A percentile compares a stretch with the other conserved stretches of the same genome.
These are phyloP conservation scores for Cheirogaleus medius DNA, from an alignment of 2,113 vertebrate species.

Conservation along the genomic window DNA sequence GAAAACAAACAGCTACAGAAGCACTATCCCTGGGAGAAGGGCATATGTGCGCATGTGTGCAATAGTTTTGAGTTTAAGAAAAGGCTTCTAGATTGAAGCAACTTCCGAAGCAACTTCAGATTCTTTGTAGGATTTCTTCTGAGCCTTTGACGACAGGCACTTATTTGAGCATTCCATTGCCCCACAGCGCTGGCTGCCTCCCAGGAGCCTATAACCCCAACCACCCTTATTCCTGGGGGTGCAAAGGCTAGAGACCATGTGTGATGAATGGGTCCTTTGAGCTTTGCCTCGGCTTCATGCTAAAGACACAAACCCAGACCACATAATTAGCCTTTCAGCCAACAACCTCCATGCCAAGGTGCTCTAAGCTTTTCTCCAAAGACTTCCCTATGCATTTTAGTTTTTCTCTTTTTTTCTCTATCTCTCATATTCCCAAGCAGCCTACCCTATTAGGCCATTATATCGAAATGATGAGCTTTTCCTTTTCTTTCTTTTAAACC, in stretches of 20 bases:
- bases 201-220: background rate
- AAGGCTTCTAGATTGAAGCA: background rate
- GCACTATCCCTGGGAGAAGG: background rate
- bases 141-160: background rate
- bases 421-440: background rate
- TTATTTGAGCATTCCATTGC: background rate
- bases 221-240: background rate
- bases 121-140: background rate
- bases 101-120: background rate
- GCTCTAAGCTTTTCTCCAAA: background rate
- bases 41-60: rapidly evolving
- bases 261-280: background rate
- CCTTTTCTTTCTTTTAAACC: background rate
- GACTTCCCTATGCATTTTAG: background rate
- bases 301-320: background rate
- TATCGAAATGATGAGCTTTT: background rate
- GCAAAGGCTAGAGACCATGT: background rate
- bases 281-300: background rate
- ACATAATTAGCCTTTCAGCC: background rate
- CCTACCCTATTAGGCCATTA: background rate
- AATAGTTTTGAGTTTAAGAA: background rate
- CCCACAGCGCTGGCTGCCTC: background rate
- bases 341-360: rapidly evolving
- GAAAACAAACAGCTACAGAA: slow-evolving; percentile 49
- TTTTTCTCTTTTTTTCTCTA: background rate